Conservation (phyloP, 2,797 vertebrate species). For the Silurus lanzhouensis region DNA sequence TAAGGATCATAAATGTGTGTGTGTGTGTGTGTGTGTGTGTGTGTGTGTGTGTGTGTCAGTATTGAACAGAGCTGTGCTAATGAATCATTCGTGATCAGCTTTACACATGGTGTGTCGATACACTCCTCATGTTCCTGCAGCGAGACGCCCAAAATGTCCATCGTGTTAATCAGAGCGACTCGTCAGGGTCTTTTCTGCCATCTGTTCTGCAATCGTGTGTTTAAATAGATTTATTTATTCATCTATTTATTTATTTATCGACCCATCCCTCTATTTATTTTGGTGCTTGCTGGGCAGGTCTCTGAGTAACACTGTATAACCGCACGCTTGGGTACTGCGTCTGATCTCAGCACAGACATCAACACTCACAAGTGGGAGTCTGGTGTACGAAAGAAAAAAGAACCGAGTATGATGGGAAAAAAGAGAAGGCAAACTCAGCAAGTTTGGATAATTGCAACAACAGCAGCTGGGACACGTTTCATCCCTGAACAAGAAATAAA, state of each 20-base stretch:
- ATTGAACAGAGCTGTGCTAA: background rate
- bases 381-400: background rate
- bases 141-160: background rate
- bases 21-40: constrained; percentile 5
- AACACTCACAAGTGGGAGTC: background rate
- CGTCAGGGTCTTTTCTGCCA: constrained; percentile 13
- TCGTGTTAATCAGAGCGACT: constrained; percentile 16
- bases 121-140: background rate
- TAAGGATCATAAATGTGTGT: constrained; percentile 22
- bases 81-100: constrained; percentile 26
- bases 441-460: background rate
- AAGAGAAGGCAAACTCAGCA: constrained; percentile 7
- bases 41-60: background rate
- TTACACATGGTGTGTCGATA: background rate
- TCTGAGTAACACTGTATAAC: background rate
- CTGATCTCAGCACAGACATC: background rate
- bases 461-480: background rate
- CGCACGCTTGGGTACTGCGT: background rate
- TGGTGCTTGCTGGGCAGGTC: constrained; percentile 41
- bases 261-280: background rate
- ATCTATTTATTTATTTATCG: background rate
- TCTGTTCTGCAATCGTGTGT: background rate
- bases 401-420: background rate
- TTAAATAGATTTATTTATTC: background rate
- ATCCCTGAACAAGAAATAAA: background rate